phyloP scores from a whole-genome alignment of 37 sponge, comb jelly and placozoan species.

The Eunapius fragilis region DNA sequence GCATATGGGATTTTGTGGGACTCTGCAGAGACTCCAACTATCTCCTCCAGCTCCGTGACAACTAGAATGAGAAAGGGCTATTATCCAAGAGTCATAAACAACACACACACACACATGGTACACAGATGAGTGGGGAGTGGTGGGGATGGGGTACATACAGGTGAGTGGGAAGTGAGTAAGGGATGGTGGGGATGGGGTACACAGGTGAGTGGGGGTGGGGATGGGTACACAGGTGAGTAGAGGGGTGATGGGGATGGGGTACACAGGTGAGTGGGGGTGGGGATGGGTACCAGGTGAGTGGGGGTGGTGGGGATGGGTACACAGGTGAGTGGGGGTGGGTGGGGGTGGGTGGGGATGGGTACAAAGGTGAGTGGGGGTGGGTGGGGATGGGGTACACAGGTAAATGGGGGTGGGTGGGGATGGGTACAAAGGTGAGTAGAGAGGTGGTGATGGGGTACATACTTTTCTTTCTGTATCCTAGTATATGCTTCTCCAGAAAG shows the following conservation, averaged over 20 bases:
- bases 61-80: neutral
- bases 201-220: neutral
- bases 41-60: slow-evolving; percentile 51
- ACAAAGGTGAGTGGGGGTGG: neutral
- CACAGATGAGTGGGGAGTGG: neutral
- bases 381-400: neutral
- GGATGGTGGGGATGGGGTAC: neutral
- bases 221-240: too few species aligned
- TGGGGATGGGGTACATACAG: too few species aligned
- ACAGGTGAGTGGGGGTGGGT: too few species aligned
- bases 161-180: neutral
- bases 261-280: neutral
- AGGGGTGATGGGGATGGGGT: neutral
- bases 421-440: too few species aligned
- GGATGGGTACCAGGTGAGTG: neutral
- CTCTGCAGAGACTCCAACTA: slow-evolving; percentile 49
- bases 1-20: slow-evolving; percentile 15
- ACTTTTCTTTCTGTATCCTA: slow-evolving; percentile 64
- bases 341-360: neutral
- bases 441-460: neutral
- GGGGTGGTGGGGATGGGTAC: too few species aligned
- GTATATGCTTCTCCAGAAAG: slow-evolving; percentile 46
- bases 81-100: neutral
- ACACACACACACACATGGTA: neutral
- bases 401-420: neutral